phyloP scores from a whole-genome alignment of 2,888 invertebrate species.

The Metellina segmentata region DNA sequence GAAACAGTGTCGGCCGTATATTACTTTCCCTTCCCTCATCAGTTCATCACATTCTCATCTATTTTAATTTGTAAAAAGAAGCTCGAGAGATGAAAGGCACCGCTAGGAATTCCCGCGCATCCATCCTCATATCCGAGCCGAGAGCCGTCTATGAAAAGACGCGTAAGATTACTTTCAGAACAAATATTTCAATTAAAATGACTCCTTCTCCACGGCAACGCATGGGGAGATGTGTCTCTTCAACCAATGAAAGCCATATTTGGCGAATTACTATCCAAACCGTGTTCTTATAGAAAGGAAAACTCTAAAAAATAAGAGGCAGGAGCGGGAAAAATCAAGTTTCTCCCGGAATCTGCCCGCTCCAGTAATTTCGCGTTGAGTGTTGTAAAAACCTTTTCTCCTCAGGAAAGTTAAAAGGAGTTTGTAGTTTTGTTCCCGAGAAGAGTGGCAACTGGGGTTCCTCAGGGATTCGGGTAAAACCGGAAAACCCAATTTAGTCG shows the following conservation, averaged over 20 bases:
- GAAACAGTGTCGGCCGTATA: no score
- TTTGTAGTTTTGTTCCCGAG: conserved; percentile 44
- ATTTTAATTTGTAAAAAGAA: conserved; percentile 18
- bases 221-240: not conserved
- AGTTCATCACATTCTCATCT: not conserved
- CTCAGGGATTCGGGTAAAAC: conserved; percentile 26
- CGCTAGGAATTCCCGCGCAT: conserved; percentile 19
- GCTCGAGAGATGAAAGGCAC: not conserved
- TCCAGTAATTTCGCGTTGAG: conserved; percentile 48
- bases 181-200: conserved; percentile 50
- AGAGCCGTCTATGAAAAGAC: conserved; percentile 11
- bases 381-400: conserved; percentile 47
- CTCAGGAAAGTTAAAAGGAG: conserved; percentile 55
- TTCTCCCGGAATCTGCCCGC: conserved; percentile 20
- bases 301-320: not conserved
- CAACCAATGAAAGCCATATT: conserved; percentile 40
- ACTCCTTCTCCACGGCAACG: not conserved
- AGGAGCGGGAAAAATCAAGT: conserved; percentile 13
- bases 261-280: conserved; percentile 9
- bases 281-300: not conserved
- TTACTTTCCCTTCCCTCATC: no score
- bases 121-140: conserved; percentile 3
- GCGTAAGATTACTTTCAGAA: conserved; percentile 33
- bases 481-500: conserved; percentile 65
- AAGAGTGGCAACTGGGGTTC: conserved; percentile 36